Conservation (phyloP, 2,888 invertebrate genomes). For the Synergus laeviventris region DNA sequence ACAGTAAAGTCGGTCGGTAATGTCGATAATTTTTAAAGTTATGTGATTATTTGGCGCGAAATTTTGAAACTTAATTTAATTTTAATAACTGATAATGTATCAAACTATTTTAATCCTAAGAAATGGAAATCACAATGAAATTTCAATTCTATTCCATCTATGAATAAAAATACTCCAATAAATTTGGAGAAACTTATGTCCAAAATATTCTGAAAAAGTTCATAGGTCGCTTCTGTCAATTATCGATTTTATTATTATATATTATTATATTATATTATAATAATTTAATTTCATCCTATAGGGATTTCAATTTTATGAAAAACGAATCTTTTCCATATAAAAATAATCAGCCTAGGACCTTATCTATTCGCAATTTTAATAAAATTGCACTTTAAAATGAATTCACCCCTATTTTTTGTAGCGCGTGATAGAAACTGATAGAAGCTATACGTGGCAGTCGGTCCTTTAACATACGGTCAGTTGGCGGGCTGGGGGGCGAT, state of each 20-base stretch:
- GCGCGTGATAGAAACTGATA: conserved; percentile 14
- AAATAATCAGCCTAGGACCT: background rate
- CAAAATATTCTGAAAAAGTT: no score
- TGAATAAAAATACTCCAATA: no score
- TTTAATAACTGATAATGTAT: no score
- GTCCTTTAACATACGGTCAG: conserved; percentile 41
- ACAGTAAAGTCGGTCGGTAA: conserved; percentile 10
- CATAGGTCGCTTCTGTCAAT: no score
- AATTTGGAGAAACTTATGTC: no score
- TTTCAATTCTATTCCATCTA: no score
- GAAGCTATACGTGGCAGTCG: conserved; percentile 46
- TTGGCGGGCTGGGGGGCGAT: conserved; percentile 58
- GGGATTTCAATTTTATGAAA: background rate
- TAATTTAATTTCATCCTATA: no score
- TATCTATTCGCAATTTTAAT: background rate
- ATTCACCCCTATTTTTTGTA: background rate
- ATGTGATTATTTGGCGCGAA: background rate
- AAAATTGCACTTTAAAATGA: background rate
- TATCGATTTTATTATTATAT: no score
- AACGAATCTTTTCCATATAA: background rate
- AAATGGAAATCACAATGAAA: no score
- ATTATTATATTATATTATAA: no score
- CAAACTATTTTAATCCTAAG: no score
- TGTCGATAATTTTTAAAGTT: background rate
- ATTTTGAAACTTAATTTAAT: background rate